A percentile compares a stretch with the other conserved stretches of the same genome.
phyloP scores from a whole-genome alignment of 2,113 vertebrate genomes.

The Spea multiplicata region DNA sequence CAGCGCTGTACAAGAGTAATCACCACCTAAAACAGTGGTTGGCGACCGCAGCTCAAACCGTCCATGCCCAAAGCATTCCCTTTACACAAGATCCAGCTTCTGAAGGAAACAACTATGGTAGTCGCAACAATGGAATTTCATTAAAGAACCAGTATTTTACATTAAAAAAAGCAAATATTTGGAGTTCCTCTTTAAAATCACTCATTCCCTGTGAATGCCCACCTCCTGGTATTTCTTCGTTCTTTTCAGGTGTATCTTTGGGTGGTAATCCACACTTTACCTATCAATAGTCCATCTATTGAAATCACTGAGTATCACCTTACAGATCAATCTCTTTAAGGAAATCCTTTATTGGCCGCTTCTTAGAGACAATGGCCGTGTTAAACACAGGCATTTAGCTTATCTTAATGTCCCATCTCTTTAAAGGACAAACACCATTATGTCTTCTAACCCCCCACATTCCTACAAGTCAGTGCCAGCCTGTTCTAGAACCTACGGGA shows the following conservation, averaged over 20 bases:
- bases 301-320: not conserved
- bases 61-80: no score
- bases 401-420: constrained; percentile 24
- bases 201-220: not conserved
- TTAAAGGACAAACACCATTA: not conserved
- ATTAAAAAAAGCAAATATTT: no score
- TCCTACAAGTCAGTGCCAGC: not conserved
- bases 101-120: no score
- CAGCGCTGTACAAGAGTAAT: no score
- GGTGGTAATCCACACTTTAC: constrained; percentile 4
- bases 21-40: no score
- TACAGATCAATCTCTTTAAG: constrained; percentile 2
- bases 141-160: no score
- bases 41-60: no score
- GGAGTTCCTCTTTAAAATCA: not conserved
- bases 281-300: not conserved
- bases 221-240: not conserved
- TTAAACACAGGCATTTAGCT: not conserved
- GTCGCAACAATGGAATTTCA: no score
- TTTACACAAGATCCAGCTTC: no score
- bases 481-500: no score
- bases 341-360: constrained; percentile 3
- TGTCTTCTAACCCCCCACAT: not conserved
- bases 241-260: not conserved
- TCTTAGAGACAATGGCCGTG: not conserved